A percentile compares a stretch with the other conserved stretches of the same genome.
phyloP scores from a whole-genome alignment of 2,797 vertebrate species.

The Muraenolepis orangiensis region DNA sequence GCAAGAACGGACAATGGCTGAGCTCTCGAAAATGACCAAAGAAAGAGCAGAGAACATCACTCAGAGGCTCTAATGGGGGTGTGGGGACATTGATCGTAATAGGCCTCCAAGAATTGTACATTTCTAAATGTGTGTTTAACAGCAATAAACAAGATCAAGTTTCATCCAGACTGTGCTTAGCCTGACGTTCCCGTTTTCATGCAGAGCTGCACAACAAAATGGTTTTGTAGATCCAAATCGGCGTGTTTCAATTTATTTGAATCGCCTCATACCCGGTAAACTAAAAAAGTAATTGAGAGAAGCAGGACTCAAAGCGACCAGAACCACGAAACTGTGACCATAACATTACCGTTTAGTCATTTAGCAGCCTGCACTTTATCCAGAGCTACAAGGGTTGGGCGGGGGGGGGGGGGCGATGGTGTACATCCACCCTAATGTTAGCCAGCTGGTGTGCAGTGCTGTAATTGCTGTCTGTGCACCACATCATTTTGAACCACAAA shows the following conservation, averaged over 20 bases:
- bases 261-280: too few species aligned
- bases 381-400: not conserved
- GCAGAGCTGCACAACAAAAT: too few species aligned
- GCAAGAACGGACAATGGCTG: not conserved
- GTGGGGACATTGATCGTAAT: not conserved
- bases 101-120: not conserved
- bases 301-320: not conserved
- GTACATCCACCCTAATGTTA: not conserved
- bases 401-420: not conserved
- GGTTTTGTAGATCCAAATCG: too few species aligned
- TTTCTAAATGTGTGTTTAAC: too few species aligned
- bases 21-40: not conserved
- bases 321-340: not conserved
- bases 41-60: not conserved
- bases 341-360: not conserved
- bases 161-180: too few species aligned
- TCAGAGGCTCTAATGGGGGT: not conserved
- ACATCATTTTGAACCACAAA: not conserved
- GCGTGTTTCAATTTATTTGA: too few species aligned
- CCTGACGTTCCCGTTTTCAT: too few species aligned
- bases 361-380: not conserved
- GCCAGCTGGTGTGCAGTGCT: not conserved
- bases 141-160: too few species aligned
- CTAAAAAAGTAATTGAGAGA: not conserved
- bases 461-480: not conserved